Evolutionary conservation across 2,113 vertebrate genomes (phyloP), one percentile per base, ranked within the genome.

Genomic region (Petrocephalus zakoni): DNA sequence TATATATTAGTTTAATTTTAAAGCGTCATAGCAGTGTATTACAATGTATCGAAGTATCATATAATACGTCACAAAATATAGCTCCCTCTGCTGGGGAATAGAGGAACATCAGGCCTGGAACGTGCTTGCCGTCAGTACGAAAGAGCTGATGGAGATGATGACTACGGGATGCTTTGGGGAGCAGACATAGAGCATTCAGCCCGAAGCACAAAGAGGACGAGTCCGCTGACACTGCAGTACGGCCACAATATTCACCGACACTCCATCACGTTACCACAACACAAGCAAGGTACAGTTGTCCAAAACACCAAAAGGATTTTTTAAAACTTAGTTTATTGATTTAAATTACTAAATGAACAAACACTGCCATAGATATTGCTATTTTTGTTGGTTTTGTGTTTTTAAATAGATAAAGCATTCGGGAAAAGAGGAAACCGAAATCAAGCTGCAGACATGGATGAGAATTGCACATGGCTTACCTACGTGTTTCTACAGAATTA

Each of bases 361-460:
- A 96, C 95, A 96, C 94, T 93, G 95, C 94, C 93, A 93, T 96
- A 95, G 93, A 96, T 95, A 96, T 96, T 96, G 95, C 95, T 95
- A 93, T 96, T 96, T 95, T 95, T 93, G 91, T 91, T 94, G 37
- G 90, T 95, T 95, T 95, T 95, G 89, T 93, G 92, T 93, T 95
- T 95, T 95, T 92, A 88, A 94, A 95, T 94, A 95, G 92, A 94
- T 95, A 95, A 95, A 96, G 95, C 95, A 94, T 94, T 94, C 94
- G 92, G 89, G 95, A 95, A 94, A 94, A 87, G 89, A 94, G 92
- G 92, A 90, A 92, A 93, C 90, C 93, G 86, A 90, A 91, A 91
- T 90, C 92, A 93, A 93, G 93, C 92, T 92, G 92, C 91, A 83
- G 93, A 94, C 93, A 91, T 91, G 93, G 92, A 93, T 93, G 93